Conservation (phyloP, 2,797 vertebrate species). For the Anniella stebbinsi region DNA sequence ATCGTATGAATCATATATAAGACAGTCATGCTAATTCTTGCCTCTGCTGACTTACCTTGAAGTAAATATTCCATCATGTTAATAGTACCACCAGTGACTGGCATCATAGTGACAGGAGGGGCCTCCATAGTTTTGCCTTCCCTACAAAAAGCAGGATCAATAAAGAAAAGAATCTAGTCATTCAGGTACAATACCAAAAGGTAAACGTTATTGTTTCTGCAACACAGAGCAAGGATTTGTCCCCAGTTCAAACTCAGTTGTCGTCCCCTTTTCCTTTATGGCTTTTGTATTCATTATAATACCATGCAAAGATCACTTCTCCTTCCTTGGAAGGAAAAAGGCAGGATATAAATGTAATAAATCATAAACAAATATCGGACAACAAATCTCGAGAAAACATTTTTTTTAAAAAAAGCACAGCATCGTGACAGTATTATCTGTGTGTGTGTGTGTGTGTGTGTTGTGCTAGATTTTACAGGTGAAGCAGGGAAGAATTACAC, state of each 20-base stretch:
- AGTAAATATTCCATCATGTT: constrained; percentile 98
- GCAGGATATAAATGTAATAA: too few species aligned
- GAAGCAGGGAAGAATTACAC: background rate
- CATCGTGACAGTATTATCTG: too few species aligned
- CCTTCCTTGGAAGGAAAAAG: too few species aligned
- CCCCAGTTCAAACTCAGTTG: background rate
- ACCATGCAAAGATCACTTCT: background rate
- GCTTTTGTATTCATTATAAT: background rate
- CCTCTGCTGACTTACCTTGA: constrained; percentile 83
- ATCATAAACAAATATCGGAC: background rate
- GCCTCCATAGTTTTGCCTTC: constrained; percentile 87
- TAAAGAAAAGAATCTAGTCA: background rate
- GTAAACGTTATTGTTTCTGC: background rate
- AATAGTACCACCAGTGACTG: constrained; percentile 92
- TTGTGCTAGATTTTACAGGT: background rate
- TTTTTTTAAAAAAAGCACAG: background rate
- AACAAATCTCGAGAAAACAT: background rate
- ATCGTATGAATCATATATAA: background rate
- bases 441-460: too few species aligned
- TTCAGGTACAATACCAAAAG: background rate
- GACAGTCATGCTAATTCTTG: background rate
- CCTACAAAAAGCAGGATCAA: background rate
- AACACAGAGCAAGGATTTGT: background rate
- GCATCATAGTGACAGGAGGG: constrained; percentile 94
- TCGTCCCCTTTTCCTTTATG: background rate